phyloP scores from a whole-genome alignment of 2,888 invertebrate genomes.

The Cheilosia impressa region DNA sequence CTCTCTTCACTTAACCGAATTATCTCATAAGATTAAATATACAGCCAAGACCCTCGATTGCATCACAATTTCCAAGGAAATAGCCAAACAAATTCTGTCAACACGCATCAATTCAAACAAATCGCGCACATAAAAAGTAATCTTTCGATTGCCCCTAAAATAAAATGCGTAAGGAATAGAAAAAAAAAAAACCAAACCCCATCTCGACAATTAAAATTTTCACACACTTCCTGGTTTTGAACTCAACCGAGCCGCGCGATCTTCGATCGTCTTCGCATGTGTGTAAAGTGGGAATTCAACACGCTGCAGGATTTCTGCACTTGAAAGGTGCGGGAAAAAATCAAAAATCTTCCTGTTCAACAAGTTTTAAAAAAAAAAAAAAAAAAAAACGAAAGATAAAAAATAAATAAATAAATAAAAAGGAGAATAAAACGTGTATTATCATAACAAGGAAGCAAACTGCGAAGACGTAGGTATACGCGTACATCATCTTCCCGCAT shows the following conservation, averaged over 20 bases:
- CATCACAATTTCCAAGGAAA: background rate
- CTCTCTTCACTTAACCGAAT: no score
- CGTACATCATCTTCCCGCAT: slow-evolving; percentile 72
- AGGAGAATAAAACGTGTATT: slow-evolving; percentile 27
- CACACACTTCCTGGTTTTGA: slow-evolving; percentile 70
- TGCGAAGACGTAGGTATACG: slow-evolving; percentile 17
- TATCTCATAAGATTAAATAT: slow-evolving; percentile 20
- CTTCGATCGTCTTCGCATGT: slow-evolving; percentile 49
- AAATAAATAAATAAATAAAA: slow-evolving; percentile 21
- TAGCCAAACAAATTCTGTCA: slow-evolving; percentile 39
- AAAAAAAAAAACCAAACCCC: background rate
- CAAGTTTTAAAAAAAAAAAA: slow-evolving; percentile 60
- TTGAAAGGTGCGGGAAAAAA: slow-evolving; percentile 55
- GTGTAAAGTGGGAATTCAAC: slow-evolving; percentile 56
- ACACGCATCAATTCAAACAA: slow-evolving; percentile 52
- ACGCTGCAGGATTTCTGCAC: slow-evolving; percentile 26
- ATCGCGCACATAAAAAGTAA: slow-evolving; percentile 1
- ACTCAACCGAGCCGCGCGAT: slow-evolving; percentile 39
- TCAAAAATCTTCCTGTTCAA: slow-evolving; percentile 68
- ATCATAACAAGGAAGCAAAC: slow-evolving; percentile 69
- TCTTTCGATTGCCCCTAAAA: slow-evolving; percentile 5
- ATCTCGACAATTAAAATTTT: slow-evolving; percentile 47
- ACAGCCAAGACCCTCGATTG: slow-evolving; percentile 10
- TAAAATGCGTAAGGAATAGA: background rate
- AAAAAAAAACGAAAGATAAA: no score